Conservation (phyloP, 2,113 vertebrate genomes). For the Arvicanthis niloticus region DNA sequence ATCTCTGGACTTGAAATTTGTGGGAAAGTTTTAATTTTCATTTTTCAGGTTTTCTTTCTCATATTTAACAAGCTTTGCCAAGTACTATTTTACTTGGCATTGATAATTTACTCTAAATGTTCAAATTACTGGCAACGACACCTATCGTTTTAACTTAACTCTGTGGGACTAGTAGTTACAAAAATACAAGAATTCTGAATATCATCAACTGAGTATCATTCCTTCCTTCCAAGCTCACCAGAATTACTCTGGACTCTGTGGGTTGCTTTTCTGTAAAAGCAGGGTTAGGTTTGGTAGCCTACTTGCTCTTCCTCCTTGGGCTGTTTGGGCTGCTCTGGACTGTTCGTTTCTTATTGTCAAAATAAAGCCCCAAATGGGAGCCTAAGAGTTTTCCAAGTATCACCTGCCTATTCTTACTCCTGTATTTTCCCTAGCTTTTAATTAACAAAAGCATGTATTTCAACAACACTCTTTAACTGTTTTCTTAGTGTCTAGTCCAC, state of each 20-base stretch:
- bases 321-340: neutral
- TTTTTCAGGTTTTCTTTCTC: conserved; percentile 42
- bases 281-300: neutral
- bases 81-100: conserved; percentile 58
- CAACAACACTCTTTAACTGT: conserved; percentile 6
- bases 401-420: neutral
- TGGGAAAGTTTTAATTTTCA: conserved; percentile 29
- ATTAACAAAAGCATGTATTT: neutral
- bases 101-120: conserved; percentile 48
- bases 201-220: neutral
- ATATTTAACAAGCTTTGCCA: conserved; percentile 39
- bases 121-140: conserved; percentile 7
- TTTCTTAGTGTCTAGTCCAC: neutral
- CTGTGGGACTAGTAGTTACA: neutral
- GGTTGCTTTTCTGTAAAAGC: neutral
- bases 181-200: neutral
- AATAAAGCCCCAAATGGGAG: neutral
- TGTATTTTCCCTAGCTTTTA: neutral
- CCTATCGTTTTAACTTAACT: conserved; percentile 11
- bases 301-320: neutral
- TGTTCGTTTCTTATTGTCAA: neutral
- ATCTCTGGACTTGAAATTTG: conserved; percentile 32
- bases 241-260: neutral
- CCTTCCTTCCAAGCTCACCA: neutral
- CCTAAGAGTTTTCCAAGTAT: neutral